A percentile compares a stretch with the other conserved stretches of the same genome.
phyloP scores from a whole-genome alignment of 2,113 vertebrate species.

The Buteo buteo region DNA sequence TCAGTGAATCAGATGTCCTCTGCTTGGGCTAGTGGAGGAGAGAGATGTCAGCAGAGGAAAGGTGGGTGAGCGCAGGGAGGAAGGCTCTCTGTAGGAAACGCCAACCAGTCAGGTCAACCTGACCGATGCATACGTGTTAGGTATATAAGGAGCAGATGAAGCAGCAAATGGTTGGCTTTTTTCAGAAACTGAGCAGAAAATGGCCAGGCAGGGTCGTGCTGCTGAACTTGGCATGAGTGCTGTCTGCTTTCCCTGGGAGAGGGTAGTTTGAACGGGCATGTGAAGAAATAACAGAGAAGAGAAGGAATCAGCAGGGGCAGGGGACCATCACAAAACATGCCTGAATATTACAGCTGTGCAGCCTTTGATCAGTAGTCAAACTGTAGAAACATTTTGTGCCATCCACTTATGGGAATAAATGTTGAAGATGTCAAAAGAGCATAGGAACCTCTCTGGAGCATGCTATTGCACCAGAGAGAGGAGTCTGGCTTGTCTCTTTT shows the following conservation, averaged over 20 bases:
- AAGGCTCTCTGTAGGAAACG: not conserved
- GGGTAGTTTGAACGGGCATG: not conserved
- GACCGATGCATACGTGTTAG: rapidly evolving
- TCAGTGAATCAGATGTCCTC: not conserved
- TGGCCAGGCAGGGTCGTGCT: not conserved
- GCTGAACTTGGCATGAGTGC: not conserved
- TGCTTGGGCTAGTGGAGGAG: not conserved
- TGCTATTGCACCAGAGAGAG: not conserved
- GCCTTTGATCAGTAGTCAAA: constrained; percentile 19
- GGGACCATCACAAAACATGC: not conserved
- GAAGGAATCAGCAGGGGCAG: not conserved
- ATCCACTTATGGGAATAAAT: not conserved
- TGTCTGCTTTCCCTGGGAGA: not conserved
- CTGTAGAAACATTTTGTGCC: not conserved
- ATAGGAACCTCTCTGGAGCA: not conserved
- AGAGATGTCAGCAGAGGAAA: not conserved
- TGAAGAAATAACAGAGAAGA: not conserved
- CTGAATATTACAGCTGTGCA: not conserved
- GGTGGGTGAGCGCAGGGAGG: rapidly evolving
- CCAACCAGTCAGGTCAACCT: not conserved
- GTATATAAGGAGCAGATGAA: not conserved
- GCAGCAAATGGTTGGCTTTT: not conserved
- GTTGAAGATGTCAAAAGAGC: not conserved
- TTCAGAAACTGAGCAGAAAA: not conserved
- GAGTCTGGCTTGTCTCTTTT: not conserved